Conservation (phyloP, 1,140 invertebrate genomes). For the Drosophila ananassae region DNA sequence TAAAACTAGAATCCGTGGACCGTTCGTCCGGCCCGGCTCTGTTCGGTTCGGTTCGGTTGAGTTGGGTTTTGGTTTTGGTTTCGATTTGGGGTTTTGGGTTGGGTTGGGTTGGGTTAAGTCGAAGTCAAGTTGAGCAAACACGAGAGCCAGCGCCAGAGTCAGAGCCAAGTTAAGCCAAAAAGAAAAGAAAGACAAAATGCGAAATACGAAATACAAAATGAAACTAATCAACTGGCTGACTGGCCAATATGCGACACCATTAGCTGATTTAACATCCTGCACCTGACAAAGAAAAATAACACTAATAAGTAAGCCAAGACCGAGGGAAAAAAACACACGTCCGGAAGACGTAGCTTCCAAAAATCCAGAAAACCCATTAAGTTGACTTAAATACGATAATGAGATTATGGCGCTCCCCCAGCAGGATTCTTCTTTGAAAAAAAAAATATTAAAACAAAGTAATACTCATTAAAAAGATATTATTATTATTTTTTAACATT, state of each 20-base stretch:
- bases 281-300: constrained; percentile 40
- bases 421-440: not conserved
- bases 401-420: not conserved
- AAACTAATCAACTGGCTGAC: constrained; percentile 36
- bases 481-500: no score
- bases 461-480: not conserved
- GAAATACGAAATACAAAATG: not conserved
- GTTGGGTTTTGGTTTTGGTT: not conserved
- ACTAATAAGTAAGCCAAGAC: not conserved
- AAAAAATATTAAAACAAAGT: not conserved
- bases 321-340: not conserved
- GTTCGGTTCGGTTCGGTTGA: constrained; percentile 38
- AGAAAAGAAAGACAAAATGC: not conserved
- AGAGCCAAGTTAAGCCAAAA: constrained; percentile 18
- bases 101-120: not conserved
- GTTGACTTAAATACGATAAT: constrained; percentile 23
- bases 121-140: not conserved
- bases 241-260: constrained; percentile 35
- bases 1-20: constrained; percentile 73
- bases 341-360: constrained; percentile 13
- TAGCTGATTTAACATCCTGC: constrained; percentile 43
- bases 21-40: constrained; percentile 30
- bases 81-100: constrained; percentile 1
- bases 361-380: constrained; percentile 13
- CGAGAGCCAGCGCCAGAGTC: not conserved